A percentile compares a stretch with the other conserved stretches of the same genome.
Evolutionary conservation across 2,888 invertebrate genomes (phyloP).

Genomic region (Hydraecia micacea): DNA sequence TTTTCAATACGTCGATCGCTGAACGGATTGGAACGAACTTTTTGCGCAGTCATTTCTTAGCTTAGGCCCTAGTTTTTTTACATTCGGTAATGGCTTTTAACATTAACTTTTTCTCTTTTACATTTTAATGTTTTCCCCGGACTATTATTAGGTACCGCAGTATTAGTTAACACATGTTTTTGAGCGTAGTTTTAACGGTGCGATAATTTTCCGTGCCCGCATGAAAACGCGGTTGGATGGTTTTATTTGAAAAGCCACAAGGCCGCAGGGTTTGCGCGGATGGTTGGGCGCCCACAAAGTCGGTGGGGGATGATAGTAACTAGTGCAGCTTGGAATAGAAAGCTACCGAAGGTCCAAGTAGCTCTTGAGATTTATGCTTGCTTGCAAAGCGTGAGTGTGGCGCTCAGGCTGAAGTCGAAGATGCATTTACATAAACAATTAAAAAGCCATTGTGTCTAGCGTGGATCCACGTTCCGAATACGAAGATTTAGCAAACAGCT

Average conservation of each 20-base stretch:
- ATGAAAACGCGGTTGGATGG: conserved; percentile 22
- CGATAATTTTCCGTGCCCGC: conserved; percentile 32
- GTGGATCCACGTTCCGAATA: not conserved
- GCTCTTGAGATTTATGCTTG: not conserved
- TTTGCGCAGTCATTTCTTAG: conserved; percentile 56
- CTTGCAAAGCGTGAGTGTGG: not conserved
- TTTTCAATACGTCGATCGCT: conserved; percentile 41
- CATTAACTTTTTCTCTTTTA: conserved; percentile 19
- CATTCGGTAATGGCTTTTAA: conserved; percentile 52
- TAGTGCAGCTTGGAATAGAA: conserved; percentile 19
- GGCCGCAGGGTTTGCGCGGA: conserved; percentile 29
- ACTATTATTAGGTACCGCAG: not conserved
- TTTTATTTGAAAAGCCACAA: conserved; percentile 37
- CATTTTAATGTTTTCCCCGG: not conserved
- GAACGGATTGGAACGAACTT: conserved; percentile 41
- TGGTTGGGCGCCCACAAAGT: conserved; percentile 36
- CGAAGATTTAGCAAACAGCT: not conserved
- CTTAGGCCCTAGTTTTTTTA: conserved; percentile 43
- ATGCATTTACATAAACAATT: not conserved
- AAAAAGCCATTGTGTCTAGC: not conserved
- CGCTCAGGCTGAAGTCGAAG: no score
- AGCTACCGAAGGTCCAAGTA: not conserved
- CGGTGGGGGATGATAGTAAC: conserved; percentile 2
- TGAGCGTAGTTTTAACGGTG: conserved; percentile 17
- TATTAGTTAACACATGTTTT: conserved; percentile 20